These are phyloP conservation scores for Matsumyia berberina DNA, from an alignment of 2,888 invertebrate genomes.

Conservation along the genomic window DNA sequence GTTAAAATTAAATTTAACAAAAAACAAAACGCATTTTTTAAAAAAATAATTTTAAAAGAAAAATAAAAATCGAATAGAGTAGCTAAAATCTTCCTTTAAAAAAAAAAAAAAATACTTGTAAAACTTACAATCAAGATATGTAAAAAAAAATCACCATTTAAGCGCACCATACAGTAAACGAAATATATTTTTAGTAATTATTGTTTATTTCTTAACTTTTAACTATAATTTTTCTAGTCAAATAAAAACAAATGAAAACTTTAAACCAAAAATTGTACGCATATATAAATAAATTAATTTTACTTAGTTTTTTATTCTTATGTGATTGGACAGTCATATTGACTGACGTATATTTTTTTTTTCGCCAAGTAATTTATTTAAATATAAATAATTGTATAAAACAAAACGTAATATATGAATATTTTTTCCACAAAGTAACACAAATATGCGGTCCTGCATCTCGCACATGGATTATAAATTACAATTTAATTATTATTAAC, in stretches of 20 bases:
- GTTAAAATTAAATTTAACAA: slow-evolving; percentile 48
- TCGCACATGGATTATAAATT: slow-evolving; percentile 59
- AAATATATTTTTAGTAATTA: slow-evolving; percentile 36
- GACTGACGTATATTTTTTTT: slow-evolving; percentile 55
- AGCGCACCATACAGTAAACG: slow-evolving; percentile 70
- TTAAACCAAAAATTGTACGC: slow-evolving; percentile 41
- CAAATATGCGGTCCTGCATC: slow-evolving; percentile 51
- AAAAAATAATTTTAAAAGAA: slow-evolving; percentile 53
- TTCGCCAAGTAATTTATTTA: slow-evolving; percentile 59
- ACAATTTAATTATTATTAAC: slow-evolving; percentile 54
- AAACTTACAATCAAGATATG: slow-evolving; percentile 60
- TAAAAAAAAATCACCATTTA: slow-evolving; percentile 52
- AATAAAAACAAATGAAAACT: slow-evolving; percentile 30
- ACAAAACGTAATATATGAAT: slow-evolving; percentile 18
- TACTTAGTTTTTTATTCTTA: slow-evolving; percentile 48
- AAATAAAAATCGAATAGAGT: slow-evolving; percentile 66
- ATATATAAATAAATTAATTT: slow-evolving; percentile 55
- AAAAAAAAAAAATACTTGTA: too few relatives aligned
- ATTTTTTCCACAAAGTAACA: slow-evolving; percentile 53
- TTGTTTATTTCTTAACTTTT: slow-evolving; percentile 34
- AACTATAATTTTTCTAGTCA: slow-evolving; percentile 69
- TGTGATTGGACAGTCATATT: slow-evolving; percentile 76
- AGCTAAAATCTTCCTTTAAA: slow-evolving; percentile 56
- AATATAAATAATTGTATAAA: slow-evolving; percentile 40
- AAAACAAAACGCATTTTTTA: slow-evolving; percentile 66